A percentile compares a stretch with the other conserved stretches of the same genome.
Conservation (phyloP, 1,140 invertebrate genomes). For the Scaptodrosophila lebanonensis region DNA sequence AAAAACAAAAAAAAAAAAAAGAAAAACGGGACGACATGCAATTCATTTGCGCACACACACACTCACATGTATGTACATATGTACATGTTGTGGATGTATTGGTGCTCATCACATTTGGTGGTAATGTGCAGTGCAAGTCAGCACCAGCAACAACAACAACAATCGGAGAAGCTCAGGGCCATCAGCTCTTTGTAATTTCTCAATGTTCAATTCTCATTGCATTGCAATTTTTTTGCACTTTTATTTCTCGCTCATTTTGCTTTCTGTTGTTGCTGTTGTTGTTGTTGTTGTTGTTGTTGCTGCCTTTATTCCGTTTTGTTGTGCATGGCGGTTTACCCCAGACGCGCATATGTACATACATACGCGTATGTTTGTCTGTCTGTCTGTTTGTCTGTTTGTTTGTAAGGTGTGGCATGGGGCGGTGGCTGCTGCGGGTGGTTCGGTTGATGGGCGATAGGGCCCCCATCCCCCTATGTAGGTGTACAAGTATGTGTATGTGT, state of each 20-base stretch:
- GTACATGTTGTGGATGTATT: conserved; percentile 32
- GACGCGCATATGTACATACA: too few species aligned
- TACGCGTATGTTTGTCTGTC: too few species aligned
- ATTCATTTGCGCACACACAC: conserved; percentile 6
- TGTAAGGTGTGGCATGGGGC: too few species aligned
- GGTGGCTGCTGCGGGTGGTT: too few species aligned
- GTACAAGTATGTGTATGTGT: conserved; percentile 1
- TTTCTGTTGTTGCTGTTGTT: conserved; percentile 20
- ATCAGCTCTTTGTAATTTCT: conserved; percentile 70
- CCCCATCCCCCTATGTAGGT: conserved; percentile 14
- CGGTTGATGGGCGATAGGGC: too few species aligned
- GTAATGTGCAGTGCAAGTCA: too few species aligned
- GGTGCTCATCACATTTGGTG: neutral
- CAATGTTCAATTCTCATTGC: conserved; percentile 66
- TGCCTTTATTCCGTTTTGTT: neutral
- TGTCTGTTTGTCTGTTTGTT: too few species aligned
- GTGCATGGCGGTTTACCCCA: too few species aligned
- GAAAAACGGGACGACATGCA: conserved; percentile 11
- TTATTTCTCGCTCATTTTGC: conserved; percentile 64
- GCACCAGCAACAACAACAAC: too few species aligned
- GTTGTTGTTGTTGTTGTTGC: conserved; percentile 7
- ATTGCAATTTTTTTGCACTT: conserved; percentile 61
- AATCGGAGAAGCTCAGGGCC: too few species aligned
- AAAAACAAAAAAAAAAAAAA: conserved; percentile 9
- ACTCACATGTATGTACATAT: conserved; percentile 69